A percentile compares a stretch with the other conserved stretches of the same genome.
phyloP scores from a whole-genome alignment of 1,140 invertebrate species.

The Oedothorax gibbosus region DNA sequence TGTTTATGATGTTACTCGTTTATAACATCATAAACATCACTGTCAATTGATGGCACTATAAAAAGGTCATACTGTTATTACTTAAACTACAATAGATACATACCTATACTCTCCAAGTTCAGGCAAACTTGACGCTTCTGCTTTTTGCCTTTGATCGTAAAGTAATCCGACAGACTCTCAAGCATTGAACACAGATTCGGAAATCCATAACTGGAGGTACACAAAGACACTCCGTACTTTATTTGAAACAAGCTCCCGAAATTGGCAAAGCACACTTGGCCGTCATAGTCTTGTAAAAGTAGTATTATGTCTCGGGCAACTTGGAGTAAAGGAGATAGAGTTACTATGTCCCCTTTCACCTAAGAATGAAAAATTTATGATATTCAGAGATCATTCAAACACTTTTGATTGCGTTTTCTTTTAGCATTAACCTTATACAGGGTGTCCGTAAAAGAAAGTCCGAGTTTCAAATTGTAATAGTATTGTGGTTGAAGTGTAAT shows the following conservation, averaged over 20 bases:
- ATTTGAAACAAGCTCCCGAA: slow-evolving; percentile 73
- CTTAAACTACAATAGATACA: no score
- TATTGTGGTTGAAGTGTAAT: no score
- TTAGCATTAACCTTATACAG: no score
- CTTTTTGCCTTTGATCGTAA: slow-evolving; percentile 68
- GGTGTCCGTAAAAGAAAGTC: no score
- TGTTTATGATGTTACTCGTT: no score
- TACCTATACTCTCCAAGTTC: slow-evolving; percentile 64
- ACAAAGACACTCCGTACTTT: slow-evolving; percentile 72
- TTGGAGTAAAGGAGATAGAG: slow-evolving; percentile 73
- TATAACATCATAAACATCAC: no score
- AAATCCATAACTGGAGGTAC: slow-evolving; percentile 73
- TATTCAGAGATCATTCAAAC: no score
- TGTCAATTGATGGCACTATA: no score
- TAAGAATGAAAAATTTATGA: slow-evolving; percentile 31
- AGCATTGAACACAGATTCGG: slow-evolving; percentile 71
- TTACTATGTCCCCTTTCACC: slow-evolving; percentile 69
- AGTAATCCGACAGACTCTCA: slow-evolving; percentile 74
- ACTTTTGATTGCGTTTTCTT: no score
- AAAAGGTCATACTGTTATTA: no score
- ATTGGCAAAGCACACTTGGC: slow-evolving; percentile 71
- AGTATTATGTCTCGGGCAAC: slow-evolving; percentile 74
- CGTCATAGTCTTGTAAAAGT: slow-evolving; percentile 72
- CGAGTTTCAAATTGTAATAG: no score
- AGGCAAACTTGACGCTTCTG: slow-evolving; percentile 64